Percentiles rank a stretch among this genome's conserved stretches.
These are phyloP conservation scores for Bambusicola thoracicus DNA, from an alignment of 2,113 vertebrate genomes.

Conservation along the genomic window DNA sequence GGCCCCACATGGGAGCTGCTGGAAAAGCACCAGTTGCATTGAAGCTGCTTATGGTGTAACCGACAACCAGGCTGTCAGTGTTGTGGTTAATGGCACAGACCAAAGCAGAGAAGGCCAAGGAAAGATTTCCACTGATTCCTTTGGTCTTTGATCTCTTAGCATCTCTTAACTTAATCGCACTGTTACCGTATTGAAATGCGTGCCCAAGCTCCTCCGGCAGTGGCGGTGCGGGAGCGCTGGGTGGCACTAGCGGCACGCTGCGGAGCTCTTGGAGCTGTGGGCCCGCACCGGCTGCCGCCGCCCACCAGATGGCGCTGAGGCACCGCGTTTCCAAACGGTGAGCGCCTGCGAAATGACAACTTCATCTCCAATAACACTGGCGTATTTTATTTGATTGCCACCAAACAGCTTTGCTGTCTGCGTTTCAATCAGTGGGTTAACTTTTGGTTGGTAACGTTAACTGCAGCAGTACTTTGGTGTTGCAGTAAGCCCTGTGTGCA, in stretches of 20 bases:
- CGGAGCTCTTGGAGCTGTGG: neutral
- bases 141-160: neutral
- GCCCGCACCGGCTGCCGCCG: neutral
- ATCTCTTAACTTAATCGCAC: no score
- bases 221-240: neutral
- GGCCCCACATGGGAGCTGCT: neutral
- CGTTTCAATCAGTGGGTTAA: neutral
- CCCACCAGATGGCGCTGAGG: conserved; percentile 19
- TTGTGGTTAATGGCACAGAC: neutral
- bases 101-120: neutral
- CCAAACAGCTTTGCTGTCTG: neutral
- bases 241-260: no score
- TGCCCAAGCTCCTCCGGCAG: no score
- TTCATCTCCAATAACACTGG: neutral
- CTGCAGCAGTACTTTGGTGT: neutral
- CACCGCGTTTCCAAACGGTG: neutral
- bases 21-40: neutral
- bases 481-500: neutral
- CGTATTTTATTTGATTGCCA: neutral
- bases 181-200: neutral
- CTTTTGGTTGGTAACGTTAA: neutral
- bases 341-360: rapidly evolving
- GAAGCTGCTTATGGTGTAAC: neutral
- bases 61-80: neutral
- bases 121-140: neutral